Evolutionary conservation across 2,797 vertebrate species (phyloP), one percentile per base, ranked within the genome.

Genomic region (Austrolebias charrua): DNA sequence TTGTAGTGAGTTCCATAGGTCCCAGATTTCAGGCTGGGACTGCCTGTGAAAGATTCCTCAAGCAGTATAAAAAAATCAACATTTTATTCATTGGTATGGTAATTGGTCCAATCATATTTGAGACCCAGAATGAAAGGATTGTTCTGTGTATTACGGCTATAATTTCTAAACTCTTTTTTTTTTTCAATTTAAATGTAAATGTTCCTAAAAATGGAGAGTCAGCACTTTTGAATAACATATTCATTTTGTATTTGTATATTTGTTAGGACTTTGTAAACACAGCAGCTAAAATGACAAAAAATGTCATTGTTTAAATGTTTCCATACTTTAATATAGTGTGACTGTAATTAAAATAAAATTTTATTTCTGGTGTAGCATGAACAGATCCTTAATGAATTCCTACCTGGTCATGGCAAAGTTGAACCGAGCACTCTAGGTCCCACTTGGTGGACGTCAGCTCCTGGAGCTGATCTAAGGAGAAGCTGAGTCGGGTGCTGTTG

Each of bases 401-500:
- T 81, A 83, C 89, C 73, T 78, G 48, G 9, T 3, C 60, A 69
- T 46, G 1, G 71, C 92, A 94, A 4, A 90, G 29, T 47, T 79
- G 53, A 45, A 92, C 55, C 0, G 69, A 53, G 62, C 93, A 94
- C 62, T 88, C 89, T 31, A 94, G 78, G 24, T 90, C 89, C 92
- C 92, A 93, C 5, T 55, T 88, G 82, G 83, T 84, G 71, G 88
- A 79, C 0, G 83, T 79, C 33, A 82, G 71, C 61, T 92, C 89
- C 33, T 86, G 89, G 14, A 92, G 77, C 7, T 76, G 66, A 49
- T 91, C 85, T 28, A 93, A 70, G 35, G 87, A 88, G 80, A 93
- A 92, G 86, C 91, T 92, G 77, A 94, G 72, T 19, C 91, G 79
- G 35, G 86, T 77, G 55, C 76, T 89, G 78, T 87, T 87, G 33